Base-by-base conservation (phyloP, 2,113 vertebrate species). In the Pelobates fuscus region DNA sequence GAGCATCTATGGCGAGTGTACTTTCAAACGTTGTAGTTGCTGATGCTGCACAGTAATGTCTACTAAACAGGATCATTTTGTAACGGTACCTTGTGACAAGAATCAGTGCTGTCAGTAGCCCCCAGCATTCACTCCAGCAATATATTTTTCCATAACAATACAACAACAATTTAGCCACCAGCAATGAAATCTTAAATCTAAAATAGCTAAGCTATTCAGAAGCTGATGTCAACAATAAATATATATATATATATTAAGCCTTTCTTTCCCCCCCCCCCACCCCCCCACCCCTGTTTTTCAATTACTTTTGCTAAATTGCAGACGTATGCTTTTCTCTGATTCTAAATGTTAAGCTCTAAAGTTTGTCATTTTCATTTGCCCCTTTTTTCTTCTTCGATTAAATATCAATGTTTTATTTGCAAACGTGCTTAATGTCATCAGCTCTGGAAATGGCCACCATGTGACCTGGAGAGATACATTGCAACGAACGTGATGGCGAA, bases 391-490 rank as follows among this genome's bases (percentile, higher is more conserved):
- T 41, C 61, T 29, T 37, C 32, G 32, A 10, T 37, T 37, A 2
- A 67, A 57, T 17, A 65, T 59, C 30, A 14, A 37, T 27, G 21
- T 67, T 68, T 24, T 60, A 46, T 77, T 60, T 77, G 54, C 54
- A 25, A 37, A 52, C 64, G 61, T 54, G 41, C 20, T 44, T 61
- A 66, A 58, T 41, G 60, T 67, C 64, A 52, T 41, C 49, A 63
- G 65, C 57, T 57, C 30, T 44, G 62, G 54, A 75, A 67, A 59
- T 67, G 14, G 55, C 64, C n/a, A 20, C 25, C 67, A 60, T 60
- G 65, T 77, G 65, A 68, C 57, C 57, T 77, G 49, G 63, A 67
- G 72, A 75, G 66, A 75, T 68, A 64, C 46, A 63, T 43, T 67
- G 29, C 49, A 55, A 77, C 61, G 58, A 68, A 49, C 26, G 46